A percentile compares a stretch with the other conserved stretches of the same genome.
phyloP scores from a whole-genome alignment of 1,140 invertebrate genomes.

The Pseudachorutes palmiensis region DNA sequence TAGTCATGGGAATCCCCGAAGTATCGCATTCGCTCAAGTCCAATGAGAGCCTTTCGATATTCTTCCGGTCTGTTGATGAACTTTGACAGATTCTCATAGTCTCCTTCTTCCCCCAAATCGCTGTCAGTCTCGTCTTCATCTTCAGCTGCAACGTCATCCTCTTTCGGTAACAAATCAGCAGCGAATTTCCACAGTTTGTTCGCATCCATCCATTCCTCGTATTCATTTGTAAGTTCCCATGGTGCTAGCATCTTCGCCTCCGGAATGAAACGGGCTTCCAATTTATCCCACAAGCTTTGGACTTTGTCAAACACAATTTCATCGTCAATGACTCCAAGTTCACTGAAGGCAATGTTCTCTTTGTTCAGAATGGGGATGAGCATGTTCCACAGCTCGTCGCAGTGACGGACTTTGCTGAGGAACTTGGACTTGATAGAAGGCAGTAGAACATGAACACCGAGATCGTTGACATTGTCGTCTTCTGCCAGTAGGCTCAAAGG shows the following conservation, averaged over 20 bases:
- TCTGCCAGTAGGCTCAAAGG: background rate
- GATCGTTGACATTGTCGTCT: background rate
- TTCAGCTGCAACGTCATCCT: background rate
- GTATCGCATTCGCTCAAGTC: conserved; percentile 16
- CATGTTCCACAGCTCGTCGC: conserved; percentile 34
- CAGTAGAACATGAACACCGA: background rate
- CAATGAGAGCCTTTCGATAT: conserved; percentile 3
- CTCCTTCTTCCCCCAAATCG: conserved; percentile 1
- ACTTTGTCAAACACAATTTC: conserved; percentile 17
- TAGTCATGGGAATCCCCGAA: conserved; percentile 28
- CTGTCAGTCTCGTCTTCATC: conserved; percentile 9
- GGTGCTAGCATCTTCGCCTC: conserved; percentile 7
- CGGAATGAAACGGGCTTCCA: conserved; percentile 20
- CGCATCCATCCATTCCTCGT: conserved; percentile 23
- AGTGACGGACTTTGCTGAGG: conserved; percentile 21
- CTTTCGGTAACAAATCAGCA: conserved; percentile 4
- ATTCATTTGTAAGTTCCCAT: conserved; percentile 24
- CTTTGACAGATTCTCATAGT: background rate
- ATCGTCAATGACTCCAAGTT: conserved; percentile 24
- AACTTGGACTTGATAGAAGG: conserved; percentile 24
- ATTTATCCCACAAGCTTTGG: conserved; percentile 19
- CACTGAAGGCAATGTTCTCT: conserved; percentile 22
- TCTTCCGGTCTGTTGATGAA: conserved; percentile 21
- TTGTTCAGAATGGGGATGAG: conserved; percentile 25
- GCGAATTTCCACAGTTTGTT: conserved; percentile 14